These are phyloP conservation scores for Chrysomallon squamiferum DNA, from an alignment of 1,140 invertebrate genomes.

Conservation along the genomic window DNA sequence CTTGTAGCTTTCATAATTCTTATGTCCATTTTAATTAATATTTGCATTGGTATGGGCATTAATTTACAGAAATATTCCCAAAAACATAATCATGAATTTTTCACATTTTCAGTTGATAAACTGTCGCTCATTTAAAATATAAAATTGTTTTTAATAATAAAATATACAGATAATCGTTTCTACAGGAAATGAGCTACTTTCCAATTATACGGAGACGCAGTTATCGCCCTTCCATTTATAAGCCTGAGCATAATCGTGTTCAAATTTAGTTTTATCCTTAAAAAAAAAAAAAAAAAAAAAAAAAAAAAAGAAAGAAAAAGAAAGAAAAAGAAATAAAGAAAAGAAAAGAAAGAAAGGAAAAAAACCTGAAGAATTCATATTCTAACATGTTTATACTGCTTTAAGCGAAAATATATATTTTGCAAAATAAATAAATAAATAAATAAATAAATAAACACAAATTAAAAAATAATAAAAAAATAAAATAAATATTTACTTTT, in stretches of 20 bases:
- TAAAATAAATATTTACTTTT: neutral
- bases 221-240: neutral
- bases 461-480: neutral
- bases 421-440: neutral
- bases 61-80: too few species aligned
- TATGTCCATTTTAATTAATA: too few species aligned
- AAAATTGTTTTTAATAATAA: neutral
- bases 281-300: neutral
- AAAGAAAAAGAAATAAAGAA: neutral
- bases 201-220: neutral
- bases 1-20: too few species aligned
- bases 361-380: neutral
- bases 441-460: neutral
- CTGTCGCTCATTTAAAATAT: neutral
- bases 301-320: neutral
- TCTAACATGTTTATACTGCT: neutral
- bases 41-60: too few species aligned
- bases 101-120: neutral
- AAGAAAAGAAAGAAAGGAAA: neutral
- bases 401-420: neutral
- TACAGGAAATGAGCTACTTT: neutral
- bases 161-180: neutral
- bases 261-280: neutral
- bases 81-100: too few species aligned
- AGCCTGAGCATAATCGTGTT: neutral